Evolutionary conservation across 2,113 vertebrate species (phyloP).

Genomic region (Mastomys coucha): DNA sequence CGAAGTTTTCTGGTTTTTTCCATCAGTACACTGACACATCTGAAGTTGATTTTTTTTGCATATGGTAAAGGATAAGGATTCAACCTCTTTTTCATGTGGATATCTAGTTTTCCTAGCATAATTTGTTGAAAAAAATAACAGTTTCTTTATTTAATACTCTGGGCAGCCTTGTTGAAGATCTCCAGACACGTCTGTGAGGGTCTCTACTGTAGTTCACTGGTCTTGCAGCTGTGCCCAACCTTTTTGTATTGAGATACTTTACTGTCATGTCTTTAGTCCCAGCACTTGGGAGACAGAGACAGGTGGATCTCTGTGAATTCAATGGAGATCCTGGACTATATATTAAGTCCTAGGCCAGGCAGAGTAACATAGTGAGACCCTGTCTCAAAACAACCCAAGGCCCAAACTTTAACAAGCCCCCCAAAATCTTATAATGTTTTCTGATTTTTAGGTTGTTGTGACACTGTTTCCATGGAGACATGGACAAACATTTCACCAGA

Average conservation of each 20-base stretch:
- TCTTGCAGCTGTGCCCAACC: background rate
- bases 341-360: background rate
- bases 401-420: background rate
- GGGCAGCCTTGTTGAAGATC: background rate
- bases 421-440: background rate
- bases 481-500: background rate
- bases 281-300: background rate
- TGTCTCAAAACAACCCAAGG: background rate
- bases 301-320: background rate
- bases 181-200: background rate
- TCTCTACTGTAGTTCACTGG: background rate
- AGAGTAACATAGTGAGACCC: background rate
- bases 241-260: background rate
- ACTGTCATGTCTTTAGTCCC: background rate
- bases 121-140: background rate
- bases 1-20: background rate
- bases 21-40: background rate
- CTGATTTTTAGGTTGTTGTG: background rate
- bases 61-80: background rate
- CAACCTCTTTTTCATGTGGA: background rate
- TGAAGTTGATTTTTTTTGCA: background rate
- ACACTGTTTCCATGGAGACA: background rate
- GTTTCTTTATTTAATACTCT: background rate
- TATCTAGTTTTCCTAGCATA: background rate
- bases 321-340: background rate